phyloP scores from a whole-genome alignment of 2,113 vertebrate species.

The Tiliqua scincoides region DNA sequence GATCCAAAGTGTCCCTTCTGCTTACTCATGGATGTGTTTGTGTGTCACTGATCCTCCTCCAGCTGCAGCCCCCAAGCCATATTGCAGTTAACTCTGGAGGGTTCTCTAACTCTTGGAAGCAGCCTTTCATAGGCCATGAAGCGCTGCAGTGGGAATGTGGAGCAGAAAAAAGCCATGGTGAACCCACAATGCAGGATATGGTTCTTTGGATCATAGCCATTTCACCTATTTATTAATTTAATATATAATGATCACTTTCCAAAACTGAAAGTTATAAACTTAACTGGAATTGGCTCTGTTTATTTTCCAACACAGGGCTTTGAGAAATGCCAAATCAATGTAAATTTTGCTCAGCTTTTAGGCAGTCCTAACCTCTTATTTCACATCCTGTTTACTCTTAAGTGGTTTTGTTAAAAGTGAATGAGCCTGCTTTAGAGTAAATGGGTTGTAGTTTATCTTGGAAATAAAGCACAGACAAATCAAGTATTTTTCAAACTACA shows the following conservation, averaged over 20 bases:
- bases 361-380: not conserved
- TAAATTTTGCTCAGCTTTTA: not conserved
- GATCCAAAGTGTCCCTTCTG: conserved; percentile 4
- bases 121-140: not conserved
- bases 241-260: not conserved
- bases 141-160: not conserved
- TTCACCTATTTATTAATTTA: not conserved
- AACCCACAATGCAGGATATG: not conserved
- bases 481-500: not conserved
- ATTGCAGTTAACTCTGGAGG: not conserved
- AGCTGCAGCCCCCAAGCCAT: not conserved
- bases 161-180: not conserved
- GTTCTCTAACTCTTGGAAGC: not conserved
- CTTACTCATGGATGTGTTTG: not conserved
- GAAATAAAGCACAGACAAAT: not conserved
- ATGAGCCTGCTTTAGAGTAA: not conserved
- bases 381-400: not conserved
- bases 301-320: conserved; percentile 47
- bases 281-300: not conserved
- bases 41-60: not conserved
- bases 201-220: conserved; percentile 1
- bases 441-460: not conserved
- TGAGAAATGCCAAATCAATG: conserved; percentile 52
- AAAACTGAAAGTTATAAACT: not conserved
- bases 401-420: not conserved